Base-by-base conservation (phyloP, 2,888 invertebrate genomes). In the Yponomeuta cagnagella region DNA sequence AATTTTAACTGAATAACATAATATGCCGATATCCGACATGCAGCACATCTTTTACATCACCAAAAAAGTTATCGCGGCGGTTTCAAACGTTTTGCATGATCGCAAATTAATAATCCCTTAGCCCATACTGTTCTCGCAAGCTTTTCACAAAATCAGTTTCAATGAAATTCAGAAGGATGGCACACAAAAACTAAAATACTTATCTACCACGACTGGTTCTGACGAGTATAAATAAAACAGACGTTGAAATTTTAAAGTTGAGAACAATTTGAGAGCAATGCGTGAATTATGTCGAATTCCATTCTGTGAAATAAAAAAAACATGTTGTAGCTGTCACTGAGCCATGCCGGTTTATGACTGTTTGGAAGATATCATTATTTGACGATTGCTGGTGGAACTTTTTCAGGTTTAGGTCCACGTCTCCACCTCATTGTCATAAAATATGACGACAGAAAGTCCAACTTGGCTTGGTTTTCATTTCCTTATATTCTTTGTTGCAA, bases 201-300 rank as follows among this genome's bases (percentile, higher is more conserved):
- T 43, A 23, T 23, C 23, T 23, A 43, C 43, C 52, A 15, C 52
- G 1, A 58, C 52, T 58, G 15, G 52, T 58, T 15, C 52, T 58
- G 8, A 58, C 15, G 52, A 58, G 10, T 58, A 15, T 58, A 52
- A 52, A 52, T 52, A 58, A 58, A 58, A 15, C 52, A 58, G 52
- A 58, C 15, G 52, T 58, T 58, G 12, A 6, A 12, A 15, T 58
- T 58, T 58, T 6, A 15, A 58, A 71, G 71, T 72, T 72, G 70
- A 74, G 70, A 69, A 70, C 72, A 72, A 71, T 68, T 76, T 77
- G 76, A 74, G 76, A 77, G 72, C 72, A 74, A 74, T 72, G 70
- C 71, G 68, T 79, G 80, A 80, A 82, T 80, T 79, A 74, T 71
- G 73, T 79, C 78, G 77, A 77, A 77, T 77, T 78, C 71, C 77